A percentile compares a stretch with the other conserved stretches of the same genome.
phyloP scores from a whole-genome alignment of 1,140 invertebrate species.

The Agrilus planipennis region DNA sequence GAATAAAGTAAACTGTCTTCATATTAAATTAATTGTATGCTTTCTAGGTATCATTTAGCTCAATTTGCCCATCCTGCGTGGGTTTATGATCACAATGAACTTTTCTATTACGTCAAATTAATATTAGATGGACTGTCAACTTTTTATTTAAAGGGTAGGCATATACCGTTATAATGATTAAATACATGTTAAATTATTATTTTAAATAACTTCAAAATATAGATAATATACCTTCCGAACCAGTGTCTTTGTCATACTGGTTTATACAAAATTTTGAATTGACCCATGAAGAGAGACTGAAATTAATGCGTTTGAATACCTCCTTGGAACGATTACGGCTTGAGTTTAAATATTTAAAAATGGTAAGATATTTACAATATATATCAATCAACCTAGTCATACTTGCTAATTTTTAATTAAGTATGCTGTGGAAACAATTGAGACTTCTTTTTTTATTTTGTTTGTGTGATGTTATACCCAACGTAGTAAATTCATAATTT shows the following conservation, averaged over 20 bases:
- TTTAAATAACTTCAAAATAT: constrained; percentile 1
- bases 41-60: constrained; percentile 22
- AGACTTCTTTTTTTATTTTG: too few species aligned
- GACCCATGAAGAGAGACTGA: constrained; percentile 25
- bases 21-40: not conserved
- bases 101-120: constrained; percentile 23
- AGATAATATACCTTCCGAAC: constrained; percentile 29
- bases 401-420: too few species aligned
- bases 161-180: not conserved
- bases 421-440: too few species aligned
- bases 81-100: constrained; percentile 30
- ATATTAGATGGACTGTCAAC: constrained; percentile 18
- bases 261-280: constrained; percentile 32
- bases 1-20: constrained; percentile 2
- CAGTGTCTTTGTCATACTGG: constrained; percentile 30
- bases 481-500: too few species aligned
- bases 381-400: too few species aligned
- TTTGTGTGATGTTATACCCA: too few species aligned
- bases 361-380: constrained; percentile 14
- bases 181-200: constrained; percentile 4
- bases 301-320: constrained; percentile 23
- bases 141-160: constrained; percentile 21
- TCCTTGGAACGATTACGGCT: constrained; percentile 26
- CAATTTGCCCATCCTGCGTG: constrained; percentile 24
- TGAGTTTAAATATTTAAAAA: constrained; percentile 19